Evolutionary conservation across 2,888 invertebrate genomes (phyloP), one percentile per base, ranked within the genome.

Genomic region (Hypolimnas misippus): DNA sequence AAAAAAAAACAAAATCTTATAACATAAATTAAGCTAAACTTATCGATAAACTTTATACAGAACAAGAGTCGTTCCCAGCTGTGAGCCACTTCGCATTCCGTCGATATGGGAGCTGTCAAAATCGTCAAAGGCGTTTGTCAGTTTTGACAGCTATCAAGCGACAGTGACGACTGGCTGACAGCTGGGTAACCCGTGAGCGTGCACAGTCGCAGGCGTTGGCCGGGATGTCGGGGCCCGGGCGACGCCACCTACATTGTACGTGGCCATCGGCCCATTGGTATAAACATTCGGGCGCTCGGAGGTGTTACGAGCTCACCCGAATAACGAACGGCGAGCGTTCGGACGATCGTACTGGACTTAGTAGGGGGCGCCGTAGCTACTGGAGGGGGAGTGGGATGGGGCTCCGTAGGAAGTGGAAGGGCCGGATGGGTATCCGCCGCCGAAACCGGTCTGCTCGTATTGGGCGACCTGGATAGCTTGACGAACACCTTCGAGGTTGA

Each of bases 401-500:
- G 92, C 86, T 66, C 93, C 93, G 82, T 93, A 93, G 55, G 93
- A 92, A 53, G 92, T 85, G 67, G 94, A 93, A 91, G 93, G 94
- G 68, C 89, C 94, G 65, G 90, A 88, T 19, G 86, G 82, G 81
- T 84, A 83, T 59, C 86, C 85, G 46, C 88, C 86, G 62, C 79
- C 76, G 57, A 12, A 21, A 49, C 80, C 93, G 89, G 84, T 92
- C 89, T 96, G 96, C 73, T 95, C 94, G 93, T 95, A 97, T 79
- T 97, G 96, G 46, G 97, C 97, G 69, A 97, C 97, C 84, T 97
- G 97, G 88, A 97, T 96, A 74, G 96, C 97, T 77, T 96, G 97
- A 77, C 96, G 96, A 78, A 97, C 96, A 69, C 96, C 96, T 76
- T 97, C 97, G 69, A 97, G 94, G 87, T 96, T 95, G 86, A 97